Evolutionary conservation across 2,113 vertebrate genomes (phyloP).

Genomic region (Nothoprocta pentlandii): DNA sequence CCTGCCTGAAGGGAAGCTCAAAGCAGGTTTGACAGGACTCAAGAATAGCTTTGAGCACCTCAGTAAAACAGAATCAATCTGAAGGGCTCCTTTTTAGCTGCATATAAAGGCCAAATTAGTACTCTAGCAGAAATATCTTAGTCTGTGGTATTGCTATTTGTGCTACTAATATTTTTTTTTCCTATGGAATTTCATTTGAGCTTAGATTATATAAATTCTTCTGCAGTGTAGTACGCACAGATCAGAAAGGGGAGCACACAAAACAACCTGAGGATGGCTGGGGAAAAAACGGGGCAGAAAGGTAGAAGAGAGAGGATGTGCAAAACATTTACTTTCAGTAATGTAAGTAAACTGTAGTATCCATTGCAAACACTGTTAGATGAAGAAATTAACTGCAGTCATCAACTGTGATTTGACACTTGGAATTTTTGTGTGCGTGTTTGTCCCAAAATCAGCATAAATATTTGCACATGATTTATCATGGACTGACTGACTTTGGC

Average conservation of each 20-base stretch:
- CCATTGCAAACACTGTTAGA: neutral
- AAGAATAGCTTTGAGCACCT: neutral
- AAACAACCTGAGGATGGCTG: neutral
- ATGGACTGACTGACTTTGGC: neutral
- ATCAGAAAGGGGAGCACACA: neutral
- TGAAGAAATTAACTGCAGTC: neutral
- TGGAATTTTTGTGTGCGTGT: neutral
- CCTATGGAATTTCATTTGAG: neutral
- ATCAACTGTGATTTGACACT: neutral
- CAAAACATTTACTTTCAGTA: neutral
- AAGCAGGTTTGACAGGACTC: neutral
- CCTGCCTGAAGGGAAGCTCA: neutral
- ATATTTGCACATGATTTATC: neutral
- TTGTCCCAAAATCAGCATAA: neutral
- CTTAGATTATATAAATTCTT: neutral
- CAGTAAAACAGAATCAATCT: neutral
- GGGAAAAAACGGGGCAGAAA: neutral
- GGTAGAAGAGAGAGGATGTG: neutral
- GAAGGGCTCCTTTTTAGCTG: neutral
- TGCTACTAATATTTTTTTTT: neutral
- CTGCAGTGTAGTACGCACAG: neutral
- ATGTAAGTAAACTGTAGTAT: neutral
- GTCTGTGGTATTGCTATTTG: neutral
- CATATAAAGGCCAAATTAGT: neutral
- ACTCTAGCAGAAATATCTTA: neutral